phyloP scores from a whole-genome alignment of 1,140 invertebrate species.

The Stegodyphus mimosarum region DNA sequence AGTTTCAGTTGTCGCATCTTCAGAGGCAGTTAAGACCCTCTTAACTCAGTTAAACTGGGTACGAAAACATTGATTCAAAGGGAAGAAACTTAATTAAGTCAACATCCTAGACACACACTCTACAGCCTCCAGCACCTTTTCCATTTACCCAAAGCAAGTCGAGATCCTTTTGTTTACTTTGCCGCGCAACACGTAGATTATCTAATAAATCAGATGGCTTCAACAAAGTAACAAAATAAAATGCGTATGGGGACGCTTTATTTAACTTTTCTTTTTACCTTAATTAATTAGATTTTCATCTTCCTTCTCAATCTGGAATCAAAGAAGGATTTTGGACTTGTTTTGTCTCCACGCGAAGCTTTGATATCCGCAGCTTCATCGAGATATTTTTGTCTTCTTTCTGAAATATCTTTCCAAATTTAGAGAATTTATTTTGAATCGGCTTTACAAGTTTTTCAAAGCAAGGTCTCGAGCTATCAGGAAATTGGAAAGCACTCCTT shows the following conservation, averaged over 20 bases:
- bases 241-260: slow-evolving; percentile 35
- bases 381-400: too few species aligned
- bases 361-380: neutral
- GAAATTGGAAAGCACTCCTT: too few species aligned
- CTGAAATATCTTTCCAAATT: too few species aligned
- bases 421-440: too few species aligned
- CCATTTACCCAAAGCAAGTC: slow-evolving; percentile 47
- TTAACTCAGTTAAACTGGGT: slow-evolving; percentile 53
- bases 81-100: slow-evolving; percentile 60
- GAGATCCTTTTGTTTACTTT: slow-evolving; percentile 39
- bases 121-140: slow-evolving; percentile 32
- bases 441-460: too few species aligned
- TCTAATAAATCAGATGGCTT: slow-evolving; percentile 58
- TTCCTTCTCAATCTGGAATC: slow-evolving; percentile 12
- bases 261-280: slow-evolving; percentile 58
- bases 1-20: neutral
- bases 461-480: too few species aligned
- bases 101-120: slow-evolving; percentile 15
- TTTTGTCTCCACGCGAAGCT: neutral
- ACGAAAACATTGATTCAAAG: slow-evolving; percentile 60
- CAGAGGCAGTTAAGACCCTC: slow-evolving; percentile 36
- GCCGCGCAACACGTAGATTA: slow-evolving; percentile 55
- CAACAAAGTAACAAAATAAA: slow-evolving; percentile 51
- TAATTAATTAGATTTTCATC: slow-evolving; percentile 59
- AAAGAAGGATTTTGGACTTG: slow-evolving; percentile 4